Percentiles rank a stretch among this genome's conserved stretches.
Conservation (phyloP, 2,888 invertebrate genomes). For the Poecilobothrus nobilitatus region DNA sequence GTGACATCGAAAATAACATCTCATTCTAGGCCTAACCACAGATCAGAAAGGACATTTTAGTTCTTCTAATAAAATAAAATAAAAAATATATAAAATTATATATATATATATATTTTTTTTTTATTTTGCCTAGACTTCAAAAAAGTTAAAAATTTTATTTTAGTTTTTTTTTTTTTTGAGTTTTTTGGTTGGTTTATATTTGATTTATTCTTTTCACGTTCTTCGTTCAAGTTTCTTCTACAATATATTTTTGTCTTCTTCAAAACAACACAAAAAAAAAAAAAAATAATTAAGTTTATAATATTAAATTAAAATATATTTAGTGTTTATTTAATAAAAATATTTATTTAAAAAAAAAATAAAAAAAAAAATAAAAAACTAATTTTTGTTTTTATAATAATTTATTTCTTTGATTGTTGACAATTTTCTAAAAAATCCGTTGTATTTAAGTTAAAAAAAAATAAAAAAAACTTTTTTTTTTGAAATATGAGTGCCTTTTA, state of each 20-base stretch:
- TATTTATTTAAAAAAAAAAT: no score
- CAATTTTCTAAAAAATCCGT: no score
- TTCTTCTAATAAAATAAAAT: slow-evolving; percentile 22
- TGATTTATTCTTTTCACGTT: no score
- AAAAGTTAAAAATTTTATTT: background rate
- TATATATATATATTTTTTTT: slow-evolving; percentile 13
- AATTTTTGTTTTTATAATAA: background rate
- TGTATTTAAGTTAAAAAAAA: background rate
- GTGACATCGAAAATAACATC: slow-evolving; percentile 41
- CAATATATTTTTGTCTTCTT: no score
- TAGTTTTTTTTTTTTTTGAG: background rate
- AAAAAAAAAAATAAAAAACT: no score
- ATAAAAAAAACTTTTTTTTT: background rate
- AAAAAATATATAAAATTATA: slow-evolving; percentile 17
- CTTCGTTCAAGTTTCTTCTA: no score
- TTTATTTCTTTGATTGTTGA: background rate
- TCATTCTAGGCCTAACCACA: slow-evolving; percentile 47
- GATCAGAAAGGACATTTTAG: slow-evolving; percentile 41
- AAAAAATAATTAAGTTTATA: no score
- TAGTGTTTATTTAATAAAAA: no score
- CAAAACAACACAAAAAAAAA: no score
- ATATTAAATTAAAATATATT: no score
- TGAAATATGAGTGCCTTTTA: background rate
- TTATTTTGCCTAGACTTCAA: slow-evolving; percentile 14
- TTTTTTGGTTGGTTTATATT: background rate